These are phyloP conservation scores for Allophyes oxyacanthae DNA, from an alignment of 2,888 invertebrate species.

Conservation along the genomic window DNA sequence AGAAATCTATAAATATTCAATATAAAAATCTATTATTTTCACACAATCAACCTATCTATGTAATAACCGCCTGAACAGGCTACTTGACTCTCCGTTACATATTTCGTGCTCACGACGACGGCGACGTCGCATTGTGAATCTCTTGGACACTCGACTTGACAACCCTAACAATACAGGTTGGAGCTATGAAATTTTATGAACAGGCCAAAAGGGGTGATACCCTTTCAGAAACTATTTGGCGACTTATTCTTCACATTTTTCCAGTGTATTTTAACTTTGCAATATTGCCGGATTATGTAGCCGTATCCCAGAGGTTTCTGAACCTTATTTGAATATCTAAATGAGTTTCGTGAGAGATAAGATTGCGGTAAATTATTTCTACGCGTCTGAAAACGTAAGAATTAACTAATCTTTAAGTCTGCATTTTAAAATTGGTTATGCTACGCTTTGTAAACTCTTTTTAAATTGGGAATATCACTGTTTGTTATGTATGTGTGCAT, in stretches of 20 bases:
- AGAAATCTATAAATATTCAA: too few species aligned
- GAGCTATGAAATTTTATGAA: constrained; percentile 50
- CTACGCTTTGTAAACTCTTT: not conserved
- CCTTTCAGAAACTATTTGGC: constrained; percentile 44
- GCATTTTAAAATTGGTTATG: not conserved
- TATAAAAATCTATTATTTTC: too few species aligned
- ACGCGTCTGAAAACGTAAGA: constrained; percentile 13
- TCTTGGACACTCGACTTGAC: constrained; percentile 21
- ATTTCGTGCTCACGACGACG: constrained; percentile 7
- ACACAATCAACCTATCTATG: too few species aligned
- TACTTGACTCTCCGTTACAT: constrained; percentile 15
- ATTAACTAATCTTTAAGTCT: constrained; percentile 1
- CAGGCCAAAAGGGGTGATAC: constrained; percentile 17
- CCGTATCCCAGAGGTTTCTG: constrained; percentile 26
- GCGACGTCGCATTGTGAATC: constrained; percentile 11
- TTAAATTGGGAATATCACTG: not conserved
- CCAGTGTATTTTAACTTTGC: constrained; percentile 31
- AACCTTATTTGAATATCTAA: constrained; percentile 41
- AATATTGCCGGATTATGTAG: constrained; percentile 37
- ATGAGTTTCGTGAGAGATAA: constrained; percentile 21
- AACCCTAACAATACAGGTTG: constrained; percentile 38
- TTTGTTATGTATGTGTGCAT: too few species aligned
- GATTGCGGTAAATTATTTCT: constrained; percentile 22
- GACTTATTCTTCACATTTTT: constrained; percentile 23
- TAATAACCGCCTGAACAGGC: constrained; percentile 12